Evolutionary conservation across 2,797 vertebrate species (phyloP).

Genomic region (Molothrus ater): DNA sequence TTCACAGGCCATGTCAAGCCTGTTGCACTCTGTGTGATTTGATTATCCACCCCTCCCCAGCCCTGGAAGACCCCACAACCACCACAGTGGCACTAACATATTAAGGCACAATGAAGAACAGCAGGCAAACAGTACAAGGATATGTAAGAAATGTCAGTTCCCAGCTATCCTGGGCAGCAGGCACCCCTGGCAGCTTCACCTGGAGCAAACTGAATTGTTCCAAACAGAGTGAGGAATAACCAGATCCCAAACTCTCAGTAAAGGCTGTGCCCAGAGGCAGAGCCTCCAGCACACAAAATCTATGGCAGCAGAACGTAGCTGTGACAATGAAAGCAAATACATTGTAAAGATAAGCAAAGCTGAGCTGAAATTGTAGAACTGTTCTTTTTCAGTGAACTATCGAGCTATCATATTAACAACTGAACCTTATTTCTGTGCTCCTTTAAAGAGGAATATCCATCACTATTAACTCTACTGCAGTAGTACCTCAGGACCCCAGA

Average conservation of each 20-base stretch:
- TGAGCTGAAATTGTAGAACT: neutral
- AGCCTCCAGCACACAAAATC: neutral
- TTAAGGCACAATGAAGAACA: slow-evolving; percentile 7
- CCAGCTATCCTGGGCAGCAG: neutral
- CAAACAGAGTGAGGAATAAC: neutral
- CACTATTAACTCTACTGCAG: neutral
- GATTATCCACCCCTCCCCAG: neutral
- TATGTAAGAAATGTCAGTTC: neutral
- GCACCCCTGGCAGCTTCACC: neutral
- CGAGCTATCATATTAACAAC: neutral
- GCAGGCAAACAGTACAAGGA: neutral
- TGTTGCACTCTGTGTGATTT: neutral
- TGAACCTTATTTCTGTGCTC: slow-evolving; percentile 58
- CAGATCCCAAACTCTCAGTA: neutral
- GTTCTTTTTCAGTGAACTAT: neutral
- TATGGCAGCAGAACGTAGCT: neutral
- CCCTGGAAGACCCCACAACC: neutral
- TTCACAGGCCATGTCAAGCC: neutral
- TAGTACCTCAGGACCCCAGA: neutral
- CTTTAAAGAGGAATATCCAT: neutral
- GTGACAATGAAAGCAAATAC: slow-evolving; percentile 15
- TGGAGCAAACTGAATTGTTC: neutral
- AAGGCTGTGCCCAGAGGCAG: neutral
- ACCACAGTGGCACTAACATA: neutral
- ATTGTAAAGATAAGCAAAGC: neutral